phyloP scores from a whole-genome alignment of 2,888 invertebrate genomes.

The Nomada fucata region DNA sequence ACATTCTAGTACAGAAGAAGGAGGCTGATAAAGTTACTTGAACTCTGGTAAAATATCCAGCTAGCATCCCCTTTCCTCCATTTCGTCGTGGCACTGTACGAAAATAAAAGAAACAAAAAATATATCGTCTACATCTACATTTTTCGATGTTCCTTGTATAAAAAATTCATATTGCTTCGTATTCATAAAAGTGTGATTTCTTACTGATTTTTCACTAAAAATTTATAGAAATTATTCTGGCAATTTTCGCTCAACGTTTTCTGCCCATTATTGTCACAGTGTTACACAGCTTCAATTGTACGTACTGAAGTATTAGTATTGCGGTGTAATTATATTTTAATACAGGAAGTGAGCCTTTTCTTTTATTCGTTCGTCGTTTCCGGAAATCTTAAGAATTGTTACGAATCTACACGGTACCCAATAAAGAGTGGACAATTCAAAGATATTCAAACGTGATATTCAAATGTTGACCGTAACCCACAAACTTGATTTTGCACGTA shows the following conservation, averaged over 20 bases:
- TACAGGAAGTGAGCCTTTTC: background rate
- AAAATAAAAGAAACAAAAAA: background rate
- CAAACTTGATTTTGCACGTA: conserved; percentile 76
- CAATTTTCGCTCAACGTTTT: too few relatives aligned
- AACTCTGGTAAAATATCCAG: conserved; percentile 46
- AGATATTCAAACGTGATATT: conserved; percentile 81
- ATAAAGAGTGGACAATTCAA: conserved; percentile 38
- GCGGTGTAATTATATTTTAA: background rate
- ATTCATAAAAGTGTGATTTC: background rate
- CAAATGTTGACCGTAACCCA: conserved; percentile 77
- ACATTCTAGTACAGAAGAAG: conserved; percentile 54
- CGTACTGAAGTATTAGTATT: background rate
- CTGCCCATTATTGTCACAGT: too few relatives aligned
- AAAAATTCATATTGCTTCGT: background rate
- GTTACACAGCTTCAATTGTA: background rate
- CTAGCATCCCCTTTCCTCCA: conserved; percentile 20
- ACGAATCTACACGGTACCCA: background rate
- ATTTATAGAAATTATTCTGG: too few relatives aligned
- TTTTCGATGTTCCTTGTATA: conserved; percentile 18
- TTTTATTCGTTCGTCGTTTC: background rate
- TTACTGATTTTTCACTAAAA: background rate
- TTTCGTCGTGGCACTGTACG: conserved; percentile 21
- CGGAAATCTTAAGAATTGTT: background rate
- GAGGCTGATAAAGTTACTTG: conserved; percentile 55
- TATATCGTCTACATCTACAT: conserved; percentile 1